Evolutionary conservation across 2,113 vertebrate species (phyloP).

Genomic region (Grantiella picta): DNA sequence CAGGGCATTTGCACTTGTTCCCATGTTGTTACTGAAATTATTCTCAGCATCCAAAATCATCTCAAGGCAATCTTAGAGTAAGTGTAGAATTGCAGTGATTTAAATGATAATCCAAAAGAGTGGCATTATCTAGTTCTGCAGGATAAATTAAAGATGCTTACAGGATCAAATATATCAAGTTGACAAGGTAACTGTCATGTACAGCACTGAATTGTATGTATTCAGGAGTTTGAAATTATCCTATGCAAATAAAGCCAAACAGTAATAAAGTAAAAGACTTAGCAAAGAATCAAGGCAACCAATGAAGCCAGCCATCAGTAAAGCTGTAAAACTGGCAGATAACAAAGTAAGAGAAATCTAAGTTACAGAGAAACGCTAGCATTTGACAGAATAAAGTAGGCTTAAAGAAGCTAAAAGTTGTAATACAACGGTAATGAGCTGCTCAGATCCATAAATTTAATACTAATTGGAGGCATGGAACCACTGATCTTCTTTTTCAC

Average conservation of each 20-base stretch:
- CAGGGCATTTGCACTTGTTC: background rate
- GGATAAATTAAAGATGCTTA: constrained; percentile 43
- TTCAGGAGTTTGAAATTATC: constrained; percentile 24
- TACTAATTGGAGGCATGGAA: background rate
- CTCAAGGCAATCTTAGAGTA: constrained; percentile 1
- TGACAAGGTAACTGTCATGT: background rate
- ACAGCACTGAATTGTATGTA: background rate
- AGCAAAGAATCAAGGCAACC: background rate
- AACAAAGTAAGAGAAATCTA: constrained; percentile 3
- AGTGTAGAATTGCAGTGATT: constrained; percentile 7
- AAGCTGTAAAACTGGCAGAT: background rate
- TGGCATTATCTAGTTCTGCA: background rate
- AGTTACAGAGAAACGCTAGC: background rate
- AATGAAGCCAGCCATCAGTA: background rate
- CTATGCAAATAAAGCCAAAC: constrained; percentile 15
- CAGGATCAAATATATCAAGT: constrained; percentile 17
- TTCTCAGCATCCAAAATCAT: background rate
- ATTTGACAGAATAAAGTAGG: constrained; percentile 2
- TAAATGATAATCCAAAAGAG: constrained; percentile 18
- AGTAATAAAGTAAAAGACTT: constrained; percentile 27
- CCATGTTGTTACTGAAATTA: background rate
- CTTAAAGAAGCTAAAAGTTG: constrained; percentile 4
- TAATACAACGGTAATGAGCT: background rate
- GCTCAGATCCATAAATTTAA: background rate
- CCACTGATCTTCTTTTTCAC: background rate